Percentiles rank a stretch among this genome's conserved stretches.
Conservation (phyloP, 2,888 invertebrate genomes). For the Apomyelois bistriatella region DNA sequence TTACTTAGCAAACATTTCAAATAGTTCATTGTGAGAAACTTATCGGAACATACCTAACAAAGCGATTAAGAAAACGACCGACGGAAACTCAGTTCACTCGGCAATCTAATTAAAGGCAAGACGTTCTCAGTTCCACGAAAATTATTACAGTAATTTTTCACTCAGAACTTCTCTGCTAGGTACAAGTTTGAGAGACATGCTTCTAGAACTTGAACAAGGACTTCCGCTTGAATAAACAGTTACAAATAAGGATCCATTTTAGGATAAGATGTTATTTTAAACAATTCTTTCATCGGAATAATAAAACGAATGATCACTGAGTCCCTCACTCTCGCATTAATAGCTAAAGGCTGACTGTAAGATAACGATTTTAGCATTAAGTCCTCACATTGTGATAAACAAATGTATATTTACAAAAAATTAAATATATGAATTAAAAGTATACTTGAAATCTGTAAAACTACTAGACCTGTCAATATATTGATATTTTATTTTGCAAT, state of each 20-base stretch:
- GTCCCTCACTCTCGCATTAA: no score
- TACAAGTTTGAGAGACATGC: constrained; percentile 48
- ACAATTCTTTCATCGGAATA: no score
- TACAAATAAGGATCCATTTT: neutral
- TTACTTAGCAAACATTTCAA: neutral
- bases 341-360: no score
- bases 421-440: no score
- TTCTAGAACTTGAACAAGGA: constrained; percentile 39
- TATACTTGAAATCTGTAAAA: no score
- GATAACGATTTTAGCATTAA: no score
- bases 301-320: no score
- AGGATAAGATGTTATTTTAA: constrained; percentile 6
- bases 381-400: no score
- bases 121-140: constrained; percentile 55
- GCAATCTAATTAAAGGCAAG: constrained; percentile 60
- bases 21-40: constrained; percentile 11
- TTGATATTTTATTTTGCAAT: no score
- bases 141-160: constrained; percentile 72
- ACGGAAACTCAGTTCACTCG: constrained; percentile 45
- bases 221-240: constrained; percentile 44
- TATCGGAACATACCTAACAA: constrained; percentile 41
- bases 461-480: no score
- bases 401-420: no score
- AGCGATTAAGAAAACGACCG: constrained; percentile 53
- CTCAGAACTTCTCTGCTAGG: constrained; percentile 52